Base-by-base conservation (phyloP, 2,888 invertebrate genomes). In the Resseliella maxima region DNA sequence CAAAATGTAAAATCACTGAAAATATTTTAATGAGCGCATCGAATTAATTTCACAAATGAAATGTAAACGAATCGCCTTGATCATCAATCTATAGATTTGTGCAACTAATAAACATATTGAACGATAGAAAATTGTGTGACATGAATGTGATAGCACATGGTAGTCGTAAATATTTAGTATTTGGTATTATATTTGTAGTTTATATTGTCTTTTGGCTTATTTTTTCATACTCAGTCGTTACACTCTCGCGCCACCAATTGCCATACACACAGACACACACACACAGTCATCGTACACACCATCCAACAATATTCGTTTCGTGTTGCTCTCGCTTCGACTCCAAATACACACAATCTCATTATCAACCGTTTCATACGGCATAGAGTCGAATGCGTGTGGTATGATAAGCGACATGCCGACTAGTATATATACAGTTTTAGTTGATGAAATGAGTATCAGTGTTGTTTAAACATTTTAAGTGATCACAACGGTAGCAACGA, bases 81-180 rank as follows among this genome's bases (percentile, higher is more conserved):
- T 72, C 72, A 35, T 72, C 59, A 59, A 24, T 59, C 59, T 59
- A 59, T 59, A 59, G n/a, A 59, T 59, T 59, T 59, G 72, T 72
- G 35, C n/a, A 72, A 72, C 72, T 72, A 10, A 31, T 72, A 72
- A 72, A 72, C 72, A 72, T 35, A 72, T 5, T 50, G 50, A 8
- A 50, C 5, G 15, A 31, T 31, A 72, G 31, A 72, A 72, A 31
- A 72, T 72, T 72, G 31, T 72, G 72, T 72, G 72, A 72, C 31
- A 72, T 72, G 35, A 59, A 72, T 72, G 72, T 72, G 72, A 72
- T 72, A 72, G 72, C 72, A 72, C 72, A 72, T 72, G 72, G 72
- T 72, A 31, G 31, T 35, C 31, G 24, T 59, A 41, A n/a, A 41
- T 41, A 41, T 2, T 50, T 50, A 15, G 46, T 50, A n/a, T n/a